phyloP scores from a whole-genome alignment of 2,113 vertebrate species.

The Oreochromis aureus region DNA sequence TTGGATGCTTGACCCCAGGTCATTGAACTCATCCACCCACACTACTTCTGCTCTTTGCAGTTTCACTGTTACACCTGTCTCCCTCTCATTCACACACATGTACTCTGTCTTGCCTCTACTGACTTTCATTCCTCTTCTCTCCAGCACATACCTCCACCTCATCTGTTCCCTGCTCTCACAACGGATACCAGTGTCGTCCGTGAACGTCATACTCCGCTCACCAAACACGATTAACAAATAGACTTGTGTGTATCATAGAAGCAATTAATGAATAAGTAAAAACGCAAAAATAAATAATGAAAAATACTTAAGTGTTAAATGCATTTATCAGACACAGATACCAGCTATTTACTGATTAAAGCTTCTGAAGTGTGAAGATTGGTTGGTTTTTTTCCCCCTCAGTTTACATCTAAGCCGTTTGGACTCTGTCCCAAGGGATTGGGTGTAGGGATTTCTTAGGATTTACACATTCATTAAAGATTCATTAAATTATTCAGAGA shows the following conservation, averaged over 20 bases:
- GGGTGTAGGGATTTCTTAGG: neutral
- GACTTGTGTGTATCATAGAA: neutral
- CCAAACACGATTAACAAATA: neutral
- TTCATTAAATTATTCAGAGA: neutral
- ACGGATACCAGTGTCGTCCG: fast-evolving
- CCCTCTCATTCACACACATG: neutral
- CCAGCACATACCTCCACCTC: neutral
- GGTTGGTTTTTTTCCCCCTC: neutral
- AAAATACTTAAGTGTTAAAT: neutral
- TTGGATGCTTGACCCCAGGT: neutral
- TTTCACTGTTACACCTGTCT: neutral
- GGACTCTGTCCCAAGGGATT: neutral
- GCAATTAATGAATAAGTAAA: neutral
- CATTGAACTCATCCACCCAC: neutral
- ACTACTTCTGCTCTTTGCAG: neutral
- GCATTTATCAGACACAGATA: neutral
- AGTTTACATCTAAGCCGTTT: neutral
- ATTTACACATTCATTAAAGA: neutral
- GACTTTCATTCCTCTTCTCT: neutral
- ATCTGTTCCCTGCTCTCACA: neutral
- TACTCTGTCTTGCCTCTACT: neutral
- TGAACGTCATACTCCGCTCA: neutral
- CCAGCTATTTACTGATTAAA: neutral
- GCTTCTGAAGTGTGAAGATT: neutral
- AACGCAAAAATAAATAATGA: neutral